Evolutionary conservation across 2,888 invertebrate species (phyloP).

Genomic region (Pandemis cinnamomeana): DNA sequence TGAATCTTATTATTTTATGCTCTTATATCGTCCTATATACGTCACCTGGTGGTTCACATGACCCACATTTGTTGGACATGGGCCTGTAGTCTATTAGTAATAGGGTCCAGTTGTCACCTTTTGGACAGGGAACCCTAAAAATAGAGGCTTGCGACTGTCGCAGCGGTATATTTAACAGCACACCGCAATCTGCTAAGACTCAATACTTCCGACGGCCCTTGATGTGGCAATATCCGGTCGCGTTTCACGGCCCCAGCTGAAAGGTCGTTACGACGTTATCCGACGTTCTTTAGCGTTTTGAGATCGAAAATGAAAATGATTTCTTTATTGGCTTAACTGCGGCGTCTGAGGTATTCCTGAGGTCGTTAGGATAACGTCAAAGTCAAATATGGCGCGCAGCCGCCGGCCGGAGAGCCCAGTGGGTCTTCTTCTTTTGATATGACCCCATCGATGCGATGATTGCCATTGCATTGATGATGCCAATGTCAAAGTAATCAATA

Average conservation of each 20-base stretch:
- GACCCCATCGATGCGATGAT: too few species aligned
- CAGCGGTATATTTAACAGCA: slow-evolving; percentile 7
- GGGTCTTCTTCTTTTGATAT: too few species aligned
- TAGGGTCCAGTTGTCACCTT: too few species aligned
- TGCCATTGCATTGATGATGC: too few species aligned
- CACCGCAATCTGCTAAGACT: slow-evolving; percentile 21
- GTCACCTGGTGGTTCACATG: too few species aligned
- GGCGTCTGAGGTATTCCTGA: not conserved
- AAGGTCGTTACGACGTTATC: slow-evolving; percentile 11
- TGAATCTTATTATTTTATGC: too few species aligned
- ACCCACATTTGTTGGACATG: too few species aligned
- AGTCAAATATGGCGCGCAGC: too few species aligned
- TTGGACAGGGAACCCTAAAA: not conserved
- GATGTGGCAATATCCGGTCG: slow-evolving; percentile 35
- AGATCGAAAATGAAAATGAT: slow-evolving; percentile 35
- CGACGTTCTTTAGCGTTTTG: slow-evolving; percentile 16
- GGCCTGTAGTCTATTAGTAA: too few species aligned
- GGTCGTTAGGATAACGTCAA: not conserved
- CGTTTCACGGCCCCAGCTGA: slow-evolving; percentile 6
- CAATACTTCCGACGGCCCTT: slow-evolving; percentile 33
- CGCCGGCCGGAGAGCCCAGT: too few species aligned
- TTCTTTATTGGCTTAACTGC: slow-evolving; percentile 26
- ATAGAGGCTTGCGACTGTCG: not conserved
- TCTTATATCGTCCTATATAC: too few species aligned
- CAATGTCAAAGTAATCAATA: too few species aligned